phyloP scores from a whole-genome alignment of 1,140 invertebrate genomes.

The Macrotrachela quadricornifera region DNA sequence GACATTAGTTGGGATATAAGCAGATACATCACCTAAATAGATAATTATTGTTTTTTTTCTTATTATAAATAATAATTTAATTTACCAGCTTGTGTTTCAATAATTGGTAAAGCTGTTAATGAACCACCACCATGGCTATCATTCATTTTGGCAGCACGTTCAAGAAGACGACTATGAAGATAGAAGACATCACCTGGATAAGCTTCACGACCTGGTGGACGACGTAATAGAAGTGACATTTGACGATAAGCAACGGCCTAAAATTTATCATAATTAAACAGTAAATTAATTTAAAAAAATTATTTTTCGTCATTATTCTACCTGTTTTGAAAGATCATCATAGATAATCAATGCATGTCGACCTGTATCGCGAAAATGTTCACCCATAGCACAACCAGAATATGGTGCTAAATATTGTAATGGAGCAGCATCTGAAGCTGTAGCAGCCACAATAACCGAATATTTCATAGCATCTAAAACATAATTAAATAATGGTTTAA shows the following conservation, averaged over 20 bases:
- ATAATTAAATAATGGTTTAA: conserved; percentile 8
- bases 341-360: conserved; percentile 99
- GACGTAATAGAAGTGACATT: conserved; percentile 93
- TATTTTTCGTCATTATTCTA: too few species aligned
- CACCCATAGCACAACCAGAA: conserved; percentile 98
- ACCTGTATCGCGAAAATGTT: conserved; percentile 97
- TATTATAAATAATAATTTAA: too few species aligned
- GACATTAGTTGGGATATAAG: conserved; percentile 99
- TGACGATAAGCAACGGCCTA: conserved; percentile 87
- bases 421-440: conserved; percentile 95
- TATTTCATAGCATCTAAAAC: conserved; percentile 80
- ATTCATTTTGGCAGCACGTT: conserved; percentile 98
- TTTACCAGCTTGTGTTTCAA: conserved; percentile 82
- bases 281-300: too few species aligned
- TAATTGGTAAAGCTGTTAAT: conserved; percentile 87
- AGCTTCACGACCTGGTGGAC: conserved; percentile 98
- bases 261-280: too few species aligned
- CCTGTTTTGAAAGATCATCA: conserved; percentile 97
- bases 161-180: conserved; percentile 91
- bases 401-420: conserved; percentile 97
- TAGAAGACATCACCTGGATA: conserved; percentile 99
- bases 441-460: conserved; percentile 91
- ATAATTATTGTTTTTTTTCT: too few species aligned
- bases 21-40: conserved; percentile 61
- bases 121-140: conserved; percentile 79